Percentiles rank a stretch among this genome's conserved stretches.
These are phyloP conservation scores for Dipus sagitta DNA, from an alignment of 2,797 vertebrate genomes.

Conservation along the genomic window DNA sequence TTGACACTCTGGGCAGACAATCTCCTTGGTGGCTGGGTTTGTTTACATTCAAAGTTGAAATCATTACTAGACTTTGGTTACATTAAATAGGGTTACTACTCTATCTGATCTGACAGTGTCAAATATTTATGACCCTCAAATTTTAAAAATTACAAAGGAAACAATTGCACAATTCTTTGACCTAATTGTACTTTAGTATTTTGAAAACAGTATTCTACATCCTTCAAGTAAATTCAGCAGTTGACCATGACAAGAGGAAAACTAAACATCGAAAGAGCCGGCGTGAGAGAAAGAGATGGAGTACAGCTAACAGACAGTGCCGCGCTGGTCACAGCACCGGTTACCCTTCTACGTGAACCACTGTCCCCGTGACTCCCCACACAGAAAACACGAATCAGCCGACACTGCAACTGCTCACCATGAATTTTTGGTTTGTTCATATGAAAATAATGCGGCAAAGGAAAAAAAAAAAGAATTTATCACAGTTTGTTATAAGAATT, in stretches of 20 bases:
- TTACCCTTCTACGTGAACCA: conserved; percentile 86
- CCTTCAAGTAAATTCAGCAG: conserved; percentile 90
- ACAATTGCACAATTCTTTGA: conserved; percentile 88
- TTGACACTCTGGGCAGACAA: conserved; percentile 86
- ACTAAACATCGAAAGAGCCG: conserved; percentile 83
- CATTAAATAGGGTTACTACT: conserved; percentile 92
- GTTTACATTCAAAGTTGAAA: conserved; percentile 94
- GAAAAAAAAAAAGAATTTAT: conserved; percentile 86
- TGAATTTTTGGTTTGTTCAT: conserved; percentile 89
- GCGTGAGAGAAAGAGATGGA: conserved; percentile 79
- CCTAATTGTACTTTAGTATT: conserved; percentile 87
- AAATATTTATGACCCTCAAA: conserved; percentile 80
- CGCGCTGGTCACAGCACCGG: conserved; percentile 90
- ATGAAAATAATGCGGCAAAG: conserved; percentile 82
- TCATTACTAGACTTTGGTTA: conserved; percentile 94
- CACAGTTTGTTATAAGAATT: conserved; percentile 91
- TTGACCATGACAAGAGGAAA: conserved; percentile 87
- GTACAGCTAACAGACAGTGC: conserved; percentile 86
- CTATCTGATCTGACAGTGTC: conserved; percentile 89
- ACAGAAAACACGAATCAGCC: conserved; percentile 84
- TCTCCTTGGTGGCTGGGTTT: conserved; percentile 89
- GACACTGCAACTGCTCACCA: conserved; percentile 85
- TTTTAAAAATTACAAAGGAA: conserved; percentile 85
- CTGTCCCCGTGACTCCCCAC: conserved; percentile 84
- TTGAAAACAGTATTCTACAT: conserved; percentile 87